Conservation (phyloP, 2,888 invertebrate genomes). For the Parnassius orleans region DNA sequence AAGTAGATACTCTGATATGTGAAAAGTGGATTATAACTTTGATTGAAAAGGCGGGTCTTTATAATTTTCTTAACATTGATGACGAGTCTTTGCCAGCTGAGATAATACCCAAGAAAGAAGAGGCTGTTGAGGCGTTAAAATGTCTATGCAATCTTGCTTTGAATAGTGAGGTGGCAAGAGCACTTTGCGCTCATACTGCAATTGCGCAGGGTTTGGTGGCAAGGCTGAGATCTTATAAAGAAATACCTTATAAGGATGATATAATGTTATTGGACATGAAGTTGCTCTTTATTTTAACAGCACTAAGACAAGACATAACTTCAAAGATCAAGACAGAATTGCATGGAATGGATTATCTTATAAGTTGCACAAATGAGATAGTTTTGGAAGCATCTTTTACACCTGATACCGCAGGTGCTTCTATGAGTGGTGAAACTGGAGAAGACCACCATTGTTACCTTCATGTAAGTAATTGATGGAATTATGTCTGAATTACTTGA, state of each 20-base stretch:
- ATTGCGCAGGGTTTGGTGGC: slow-evolving; percentile 86
- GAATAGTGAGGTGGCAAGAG: slow-evolving; percentile 80
- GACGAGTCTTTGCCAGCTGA: slow-evolving; percentile 56
- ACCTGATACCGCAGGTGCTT: slow-evolving; percentile 40
- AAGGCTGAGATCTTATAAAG: slow-evolving; percentile 85
- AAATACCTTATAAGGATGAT: slow-evolving; percentile 83
- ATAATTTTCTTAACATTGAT: slow-evolving; percentile 59
- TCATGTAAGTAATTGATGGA: slow-evolving; percentile 43
- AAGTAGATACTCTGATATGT: slow-evolving; percentile 85
- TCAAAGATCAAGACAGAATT: slow-evolving; percentile 84
- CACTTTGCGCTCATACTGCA: slow-evolving; percentile 80
- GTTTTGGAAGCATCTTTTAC: slow-evolving; percentile 63
- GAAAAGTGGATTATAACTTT: slow-evolving; percentile 85
- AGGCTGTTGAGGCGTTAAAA: slow-evolving; percentile 90
- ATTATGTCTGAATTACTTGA: not conserved
- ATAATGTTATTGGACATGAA: slow-evolving; percentile 94
- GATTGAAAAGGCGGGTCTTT: slow-evolving; percentile 84
- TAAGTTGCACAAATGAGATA: slow-evolving; percentile 84
- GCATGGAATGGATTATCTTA: slow-evolving; percentile 85
- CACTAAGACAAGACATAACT: slow-evolving; percentile 86
- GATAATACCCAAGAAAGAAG: slow-evolving; percentile 70
- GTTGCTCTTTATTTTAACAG: slow-evolving; percentile 93
- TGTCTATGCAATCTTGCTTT: slow-evolving; percentile 94
- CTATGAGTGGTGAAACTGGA: slow-evolving; percentile 36
- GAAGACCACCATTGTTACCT: slow-evolving; percentile 45